Base-by-base conservation (phyloP, 2,888 invertebrate species). In the Tachystola acroxantha region DNA sequence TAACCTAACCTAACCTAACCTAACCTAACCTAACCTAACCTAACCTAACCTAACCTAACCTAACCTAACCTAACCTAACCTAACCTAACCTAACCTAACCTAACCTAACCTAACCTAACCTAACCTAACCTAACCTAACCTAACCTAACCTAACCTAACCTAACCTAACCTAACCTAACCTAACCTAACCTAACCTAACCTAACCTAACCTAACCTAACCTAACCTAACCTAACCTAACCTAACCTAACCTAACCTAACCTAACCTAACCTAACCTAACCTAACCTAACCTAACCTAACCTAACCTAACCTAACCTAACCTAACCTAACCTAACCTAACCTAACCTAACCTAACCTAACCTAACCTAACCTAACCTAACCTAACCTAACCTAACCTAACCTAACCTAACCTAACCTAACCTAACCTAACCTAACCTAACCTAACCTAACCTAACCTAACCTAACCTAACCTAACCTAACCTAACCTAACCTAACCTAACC, bases 101-200 rank as follows among this genome's bases (percentile, higher is more conserved):
- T 44, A 44, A 44, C 44, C 44, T 44, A 44, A 44, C 44, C 44
- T 44, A 44, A 44, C 44, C 44, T 41, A 44, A 44, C 44, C 44
- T 44, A 44, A 44, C 44, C 44, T 44, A 44, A 44, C 45, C 40
- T 40, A 44, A 42, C 42, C 45, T 45, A 42, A 45, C 42, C 42
- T 43, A 39, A 43, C 42, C 46, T 40, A 46, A 42, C 42, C 40
- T 45, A 42, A 45, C 36, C 39, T 37, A 36, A 39, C 42, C 36
- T 36, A 42, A 36, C 36, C 32, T 32, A 32, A 32, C 32, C 32
- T 32, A 32, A 25, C 33, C 33, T 36, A 28, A 34, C 35, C 33
- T 33, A 29, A 32, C 32, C 32, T 27, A 19, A 29, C 29, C 36
- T 22, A 22, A 30, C 29, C 30, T 30, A 30, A 36, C 29, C 29